Evolutionary conservation across 2,888 invertebrate species (phyloP), one percentile per base, ranked within the genome.

Genomic region (Physocephala rufipes): DNA sequence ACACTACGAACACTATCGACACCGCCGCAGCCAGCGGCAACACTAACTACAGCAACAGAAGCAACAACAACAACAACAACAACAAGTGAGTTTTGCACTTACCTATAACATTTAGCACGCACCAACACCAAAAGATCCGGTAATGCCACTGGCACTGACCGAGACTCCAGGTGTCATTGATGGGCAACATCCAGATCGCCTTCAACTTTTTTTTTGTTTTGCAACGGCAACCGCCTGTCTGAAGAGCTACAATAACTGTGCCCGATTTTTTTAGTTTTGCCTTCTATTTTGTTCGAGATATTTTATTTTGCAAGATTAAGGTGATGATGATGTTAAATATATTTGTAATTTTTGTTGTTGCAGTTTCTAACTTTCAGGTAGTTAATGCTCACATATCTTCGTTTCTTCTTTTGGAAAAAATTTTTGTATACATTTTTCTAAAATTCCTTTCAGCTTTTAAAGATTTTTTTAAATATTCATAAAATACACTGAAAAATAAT

Each of bases 61-160:
- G 21, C 21, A 9, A 58, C 26, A 58, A 24, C 2, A 9, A 28
- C 28, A 26, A 2, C 13, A 26, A 58, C 12, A 58, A 36, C 36
- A 36, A 36, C 36, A 36, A 36, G 5, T 36, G 9, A 36, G 9
- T 9, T 36, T 36, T 36, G 36, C 2, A 55, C 66, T 43, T 36
- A 66, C 66, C 66, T 55, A 66, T 24, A 66, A 66, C 3, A 58
- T 26, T 58, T 16, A 47, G 45, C 66, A 66, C 66, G 51, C 55
- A 66, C 36, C 53, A n/a, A 19, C 43, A 66, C 36, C 66, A 66
- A 53, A 15, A 15, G 49, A 36, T 4, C 5, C 36, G 36, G 36
- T 36, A 36, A 36, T 9, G 36, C 36, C 36, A 36, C 36, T 36
- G 36, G 36, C 36, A 36, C 36, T 36, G 36, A 36, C 36, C 36